These are phyloP conservation scores for Dermolepida albohirtum DNA, from an alignment of 2,888 invertebrate species.

Conservation along the genomic window DNA sequence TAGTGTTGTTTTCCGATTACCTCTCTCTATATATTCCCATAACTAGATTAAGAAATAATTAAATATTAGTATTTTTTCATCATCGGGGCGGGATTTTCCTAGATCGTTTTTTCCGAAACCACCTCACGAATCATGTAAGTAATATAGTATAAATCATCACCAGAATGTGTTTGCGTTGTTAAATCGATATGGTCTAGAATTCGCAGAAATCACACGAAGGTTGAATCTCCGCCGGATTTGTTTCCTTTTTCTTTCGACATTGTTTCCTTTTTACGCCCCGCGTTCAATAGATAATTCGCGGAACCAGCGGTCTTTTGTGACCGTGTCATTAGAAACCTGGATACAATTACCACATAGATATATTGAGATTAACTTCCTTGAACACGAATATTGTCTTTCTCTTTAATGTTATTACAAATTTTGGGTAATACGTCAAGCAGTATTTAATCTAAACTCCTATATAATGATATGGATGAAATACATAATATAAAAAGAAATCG, in stretches of 20 bases:
- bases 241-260: constrained; percentile 33
- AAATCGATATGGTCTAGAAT: constrained; percentile 35
- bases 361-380: constrained; percentile 26
- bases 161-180: constrained; percentile 35
- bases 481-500: too few species aligned
- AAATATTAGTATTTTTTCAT: constrained; percentile 19
- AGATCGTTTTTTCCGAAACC: constrained; percentile 34
- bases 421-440: too few species aligned
- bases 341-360: constrained; percentile 23
- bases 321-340: constrained; percentile 33
- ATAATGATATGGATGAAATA: too few species aligned
- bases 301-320: constrained; percentile 27
- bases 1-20: neutral
- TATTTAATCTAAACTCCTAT: too few species aligned
- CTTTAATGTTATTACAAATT: too few species aligned
- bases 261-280: constrained; percentile 24
- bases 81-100: constrained; percentile 29
- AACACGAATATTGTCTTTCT: neutral
- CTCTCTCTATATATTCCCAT: constrained; percentile 12
- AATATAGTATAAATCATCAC: constrained; percentile 25
- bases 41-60: constrained; percentile 16
- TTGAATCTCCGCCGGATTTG: constrained; percentile 30
- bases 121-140: constrained; percentile 10
- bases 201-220: constrained; percentile 27
- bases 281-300: constrained; percentile 32